Conservation (phyloP, 2,113 vertebrate genomes). For the Cervus canadensis region DNA sequence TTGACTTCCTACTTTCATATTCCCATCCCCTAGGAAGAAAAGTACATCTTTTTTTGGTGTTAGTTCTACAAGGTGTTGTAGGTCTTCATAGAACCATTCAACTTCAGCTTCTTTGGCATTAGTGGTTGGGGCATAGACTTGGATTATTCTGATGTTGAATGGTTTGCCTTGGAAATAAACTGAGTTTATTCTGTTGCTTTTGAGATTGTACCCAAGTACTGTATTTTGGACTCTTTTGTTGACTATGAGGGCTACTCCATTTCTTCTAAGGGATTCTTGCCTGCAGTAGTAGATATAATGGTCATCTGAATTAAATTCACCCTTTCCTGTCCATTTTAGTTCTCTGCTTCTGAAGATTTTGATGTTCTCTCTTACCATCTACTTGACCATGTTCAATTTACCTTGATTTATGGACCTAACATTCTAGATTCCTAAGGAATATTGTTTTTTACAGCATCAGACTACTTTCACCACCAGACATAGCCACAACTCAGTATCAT, state of each 20-base stretch:
- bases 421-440: not conserved
- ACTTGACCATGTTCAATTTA: not conserved
- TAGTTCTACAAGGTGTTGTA: not conserved
- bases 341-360: not conserved
- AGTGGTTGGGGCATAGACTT: not conserved
- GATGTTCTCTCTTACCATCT: not conserved
- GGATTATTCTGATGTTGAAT: not conserved
- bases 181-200: not conserved
- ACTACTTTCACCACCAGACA: not conserved
- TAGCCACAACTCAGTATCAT: fast-evolving
- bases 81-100: not conserved
- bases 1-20: not conserved
- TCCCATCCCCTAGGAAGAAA: not conserved
- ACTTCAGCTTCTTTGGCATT: not conserved
- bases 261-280: not conserved
- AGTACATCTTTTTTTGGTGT: not conserved
- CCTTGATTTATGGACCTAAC: not conserved
- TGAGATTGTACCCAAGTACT: not conserved
- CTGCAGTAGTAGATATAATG: not conserved
- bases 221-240: not conserved
- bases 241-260: not conserved
- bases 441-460: not conserved
- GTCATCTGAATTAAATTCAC: not conserved
- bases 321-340: not conserved
- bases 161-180: not conserved